These are phyloP conservation scores for Nycteola revayana DNA, from an alignment of 2,888 invertebrate genomes.

Conservation along the genomic window DNA sequence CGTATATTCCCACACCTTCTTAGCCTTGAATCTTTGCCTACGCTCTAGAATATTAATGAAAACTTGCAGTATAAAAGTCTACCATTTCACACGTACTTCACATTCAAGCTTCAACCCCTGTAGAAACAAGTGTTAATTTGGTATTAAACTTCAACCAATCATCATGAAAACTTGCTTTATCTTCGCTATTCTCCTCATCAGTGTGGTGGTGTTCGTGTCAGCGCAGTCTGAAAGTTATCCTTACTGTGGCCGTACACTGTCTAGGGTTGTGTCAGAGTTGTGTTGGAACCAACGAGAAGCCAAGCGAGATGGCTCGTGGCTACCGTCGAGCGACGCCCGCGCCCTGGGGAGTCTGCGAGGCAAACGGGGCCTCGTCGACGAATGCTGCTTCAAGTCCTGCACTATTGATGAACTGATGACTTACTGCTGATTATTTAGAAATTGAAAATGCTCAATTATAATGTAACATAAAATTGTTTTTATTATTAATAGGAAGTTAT, in stretches of 20 bases:
- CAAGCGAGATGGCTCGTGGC: slow-evolving; percentile 8
- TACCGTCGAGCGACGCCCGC: neutral
- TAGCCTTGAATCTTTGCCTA: no score
- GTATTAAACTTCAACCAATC: no score
- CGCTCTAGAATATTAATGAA: slow-evolving; percentile 15
- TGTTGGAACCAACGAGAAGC: slow-evolving; percentile 12
- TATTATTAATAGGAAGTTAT: no score
- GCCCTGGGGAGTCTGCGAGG: slow-evolving; percentile 12
- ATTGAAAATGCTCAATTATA: no score
- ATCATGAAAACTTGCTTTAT: slow-evolving; percentile 18
- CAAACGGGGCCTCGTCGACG: slow-evolving; percentile 24
- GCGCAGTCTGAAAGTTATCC: slow-evolving; percentile 7
- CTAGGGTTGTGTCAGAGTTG: slow-evolving; percentile 13
- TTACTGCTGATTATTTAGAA: slow-evolving; percentile 22
- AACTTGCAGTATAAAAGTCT: slow-evolving; percentile 10
- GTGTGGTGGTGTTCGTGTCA: slow-evolving; percentile 3
- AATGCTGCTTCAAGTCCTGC: slow-evolving; percentile 25
- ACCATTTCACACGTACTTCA: neutral
- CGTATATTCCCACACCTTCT: no score
- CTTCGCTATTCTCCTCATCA: slow-evolving; percentile 8
- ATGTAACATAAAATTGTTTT: no score
- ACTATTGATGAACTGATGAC: slow-evolving; percentile 20
- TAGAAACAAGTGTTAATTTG: neutral
- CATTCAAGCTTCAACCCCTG: slow-evolving; percentile 9
- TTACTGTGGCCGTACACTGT: slow-evolving; percentile 22